These are phyloP conservation scores for Ernsta delagoae DNA, from an alignment of 2,888 invertebrate genomes.

Conservation along the genomic window DNA sequence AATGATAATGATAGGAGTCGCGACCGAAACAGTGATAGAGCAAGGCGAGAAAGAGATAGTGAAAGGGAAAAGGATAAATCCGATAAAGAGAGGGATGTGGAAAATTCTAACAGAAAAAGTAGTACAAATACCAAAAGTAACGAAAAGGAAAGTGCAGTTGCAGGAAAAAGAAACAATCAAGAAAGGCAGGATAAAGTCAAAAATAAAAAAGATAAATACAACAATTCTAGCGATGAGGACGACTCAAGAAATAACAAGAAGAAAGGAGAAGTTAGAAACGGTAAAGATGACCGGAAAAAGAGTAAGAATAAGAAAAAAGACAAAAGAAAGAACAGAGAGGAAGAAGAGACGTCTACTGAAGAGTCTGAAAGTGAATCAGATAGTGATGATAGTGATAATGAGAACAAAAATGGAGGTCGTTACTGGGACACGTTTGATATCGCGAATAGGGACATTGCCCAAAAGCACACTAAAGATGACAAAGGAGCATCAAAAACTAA, in stretches of 20 bases:
- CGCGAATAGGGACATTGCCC: slow-evolving; percentile 37
- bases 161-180: slow-evolving; percentile 12
- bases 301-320: slow-evolving; percentile 28
- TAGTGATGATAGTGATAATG: slow-evolving; percentile 20
- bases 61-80: slow-evolving; percentile 2
- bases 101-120: slow-evolving; percentile 4
- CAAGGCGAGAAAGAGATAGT: slow-evolving; percentile 16
- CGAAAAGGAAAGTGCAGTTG: slow-evolving; percentile 22
- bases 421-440: slow-evolving; percentile 57
- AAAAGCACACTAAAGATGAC: slow-evolving; percentile 11
- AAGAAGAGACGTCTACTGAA: slow-evolving; percentile 6
- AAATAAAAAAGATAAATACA: slow-evolving; percentile 18
- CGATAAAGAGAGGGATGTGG: slow-evolving; percentile 36
- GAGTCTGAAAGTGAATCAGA: slow-evolving; percentile 25
- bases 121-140: slow-evolving; percentile 18
- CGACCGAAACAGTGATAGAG: slow-evolving; percentile 38
- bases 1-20: slow-evolving; percentile 37
- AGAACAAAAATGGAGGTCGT: slow-evolving; percentile 41
- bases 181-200: neutral
- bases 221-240: slow-evolving; percentile 26
- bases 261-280: slow-evolving; percentile 15
- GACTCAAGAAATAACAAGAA: slow-evolving; percentile 21
- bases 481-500: slow-evolving; percentile 21
- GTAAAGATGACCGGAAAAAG: slow-evolving; percentile 10
- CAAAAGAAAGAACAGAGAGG: slow-evolving; percentile 4